Evolutionary conservation across 2,888 invertebrate species (phyloP).

Genomic region (Drosophila nigricruria): DNA sequence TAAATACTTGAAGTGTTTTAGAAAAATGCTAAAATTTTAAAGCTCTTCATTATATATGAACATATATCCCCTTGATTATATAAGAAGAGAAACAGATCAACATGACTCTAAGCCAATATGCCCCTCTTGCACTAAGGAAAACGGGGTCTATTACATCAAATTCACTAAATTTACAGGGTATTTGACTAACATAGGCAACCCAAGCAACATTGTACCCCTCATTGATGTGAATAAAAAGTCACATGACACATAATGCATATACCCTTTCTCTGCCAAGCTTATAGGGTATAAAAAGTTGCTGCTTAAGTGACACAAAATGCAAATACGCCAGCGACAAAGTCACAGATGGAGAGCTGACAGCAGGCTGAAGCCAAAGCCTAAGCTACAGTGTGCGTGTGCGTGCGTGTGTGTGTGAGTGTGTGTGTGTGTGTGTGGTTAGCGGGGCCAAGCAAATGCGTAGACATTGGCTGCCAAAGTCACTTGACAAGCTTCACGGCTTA

Average conservation of each 20-base stretch:
- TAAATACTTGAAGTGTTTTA: background rate
- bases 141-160: no score
- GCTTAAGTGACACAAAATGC: slow-evolving; percentile 81
- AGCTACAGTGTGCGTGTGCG: background rate
- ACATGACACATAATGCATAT: background rate
- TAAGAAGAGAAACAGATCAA: no score
- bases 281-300: slow-evolving; percentile 41
- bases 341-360: slow-evolving; percentile 41
- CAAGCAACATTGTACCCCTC: background rate
- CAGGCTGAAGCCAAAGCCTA: background rate
- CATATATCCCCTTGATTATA: no score
- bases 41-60: background rate
- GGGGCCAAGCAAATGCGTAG: slow-evolving; percentile 30
- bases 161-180: background rate
- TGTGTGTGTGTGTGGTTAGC: slow-evolving; percentile 8
- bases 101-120: no score
- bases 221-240: background rate
- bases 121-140: no score
- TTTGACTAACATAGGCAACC: background rate
- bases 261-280: background rate
- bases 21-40: background rate
- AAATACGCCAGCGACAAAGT: slow-evolving; percentile 71
- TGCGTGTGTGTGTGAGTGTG: background rate
- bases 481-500: slow-evolving; percentile 77
- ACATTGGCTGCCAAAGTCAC: slow-evolving; percentile 60